Conservation (phyloP, 2,888 invertebrate species). For the Argyresthia goedartella region DNA sequence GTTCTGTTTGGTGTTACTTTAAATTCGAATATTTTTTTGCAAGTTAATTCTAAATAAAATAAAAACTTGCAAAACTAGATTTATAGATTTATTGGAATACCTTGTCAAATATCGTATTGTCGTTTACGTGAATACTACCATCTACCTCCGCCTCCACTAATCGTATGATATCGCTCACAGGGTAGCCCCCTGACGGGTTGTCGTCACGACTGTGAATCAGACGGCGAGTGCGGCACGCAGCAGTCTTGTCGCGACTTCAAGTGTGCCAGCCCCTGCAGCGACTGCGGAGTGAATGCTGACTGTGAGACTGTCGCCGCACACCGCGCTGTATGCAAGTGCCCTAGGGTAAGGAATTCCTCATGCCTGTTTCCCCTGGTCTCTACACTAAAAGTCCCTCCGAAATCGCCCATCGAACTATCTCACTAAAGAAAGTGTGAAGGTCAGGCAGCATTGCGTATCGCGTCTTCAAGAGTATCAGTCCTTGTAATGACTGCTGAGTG, state of each 20-base stretch:
- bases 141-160: no score
- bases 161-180: constrained; percentile 23
- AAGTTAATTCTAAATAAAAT: no score
- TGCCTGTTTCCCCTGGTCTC: no score
- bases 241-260: constrained; percentile 81
- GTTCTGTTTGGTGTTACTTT: no score
- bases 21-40: no score
- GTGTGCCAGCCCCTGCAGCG: constrained; percentile 81
- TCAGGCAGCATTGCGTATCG: constrained; percentile 80
- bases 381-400: no score
- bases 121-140: no score
- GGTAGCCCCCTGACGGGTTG: constrained; percentile 85
- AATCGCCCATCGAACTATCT: no score
- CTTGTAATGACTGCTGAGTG: constrained; percentile 82
- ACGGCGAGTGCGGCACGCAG: constrained; percentile 78
- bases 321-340: constrained; percentile 83
- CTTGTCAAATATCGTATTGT: no score
- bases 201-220: constrained; percentile 85
- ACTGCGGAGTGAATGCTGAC: constrained; percentile 84
- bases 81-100: no score
- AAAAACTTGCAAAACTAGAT: no score
- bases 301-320: constrained; percentile 83
- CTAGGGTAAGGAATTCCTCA: constrained; percentile 65
- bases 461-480: constrained; percentile 80
- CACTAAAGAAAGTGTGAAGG: no score